phyloP scores from a whole-genome alignment of 2,888 invertebrate genomes.

The Diachrysia chrysitis region DNA sequence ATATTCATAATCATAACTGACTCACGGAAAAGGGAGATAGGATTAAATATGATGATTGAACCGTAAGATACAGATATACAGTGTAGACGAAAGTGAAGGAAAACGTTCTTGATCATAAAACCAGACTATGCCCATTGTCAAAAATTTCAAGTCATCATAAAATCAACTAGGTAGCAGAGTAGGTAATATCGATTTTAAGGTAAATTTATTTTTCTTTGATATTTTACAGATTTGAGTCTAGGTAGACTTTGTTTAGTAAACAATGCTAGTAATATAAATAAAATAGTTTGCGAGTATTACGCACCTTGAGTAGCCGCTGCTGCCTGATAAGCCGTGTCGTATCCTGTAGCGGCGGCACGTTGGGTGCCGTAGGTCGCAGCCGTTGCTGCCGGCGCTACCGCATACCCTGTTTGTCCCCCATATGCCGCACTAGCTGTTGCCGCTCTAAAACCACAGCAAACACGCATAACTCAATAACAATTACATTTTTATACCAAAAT shows the following conservation, averaged over 20 bases:
- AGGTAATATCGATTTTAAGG: slow-evolving; percentile 57
- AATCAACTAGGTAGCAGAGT: no score
- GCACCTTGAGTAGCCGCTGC: slow-evolving; percentile 93
- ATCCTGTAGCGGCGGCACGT: slow-evolving; percentile 93
- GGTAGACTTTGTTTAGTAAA: slow-evolving; percentile 42
- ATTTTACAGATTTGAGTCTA: background rate
- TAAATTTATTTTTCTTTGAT: background rate
- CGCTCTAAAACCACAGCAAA: slow-evolving; percentile 83
- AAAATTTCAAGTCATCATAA: no score
- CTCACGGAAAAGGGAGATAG: no score
- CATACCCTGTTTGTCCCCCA: slow-evolving; percentile 95
- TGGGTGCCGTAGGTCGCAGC: slow-evolving; percentile 96
- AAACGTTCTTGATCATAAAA: no score
- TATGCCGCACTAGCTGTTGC: slow-evolving; percentile 95
- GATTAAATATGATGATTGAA: no score
- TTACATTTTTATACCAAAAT: slow-evolving; percentile 52
- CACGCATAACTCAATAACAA: slow-evolving; percentile 49
- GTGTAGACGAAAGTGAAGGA: no score
- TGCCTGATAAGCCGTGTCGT: slow-evolving; percentile 95
- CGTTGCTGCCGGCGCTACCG: slow-evolving; percentile 94
- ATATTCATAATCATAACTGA: no score
- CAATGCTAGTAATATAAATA: slow-evolving; percentile 19
- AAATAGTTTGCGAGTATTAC: slow-evolving; percentile 80
- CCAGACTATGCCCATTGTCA: no score
- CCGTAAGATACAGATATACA: no score